phyloP scores from a whole-genome alignment of 1,140 invertebrate species.

The Tachypleus tridentatus region DNA sequence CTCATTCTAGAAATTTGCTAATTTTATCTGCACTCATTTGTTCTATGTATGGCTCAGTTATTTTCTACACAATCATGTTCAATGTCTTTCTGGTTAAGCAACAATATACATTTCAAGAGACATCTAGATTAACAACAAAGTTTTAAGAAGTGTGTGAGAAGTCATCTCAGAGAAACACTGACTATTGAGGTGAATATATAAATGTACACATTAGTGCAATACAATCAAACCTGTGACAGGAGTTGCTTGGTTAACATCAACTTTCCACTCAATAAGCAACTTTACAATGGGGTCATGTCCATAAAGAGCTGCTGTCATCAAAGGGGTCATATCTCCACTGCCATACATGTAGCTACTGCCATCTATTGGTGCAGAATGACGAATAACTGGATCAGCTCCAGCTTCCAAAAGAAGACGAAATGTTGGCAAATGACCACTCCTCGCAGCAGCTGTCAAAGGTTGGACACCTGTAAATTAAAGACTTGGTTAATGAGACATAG shows the following conservation, averaged over 20 bases:
- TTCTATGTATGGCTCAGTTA: too few species aligned
- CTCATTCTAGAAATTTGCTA: too few species aligned
- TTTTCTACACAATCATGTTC: too few species aligned
- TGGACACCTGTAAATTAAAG: slow-evolving; percentile 11
- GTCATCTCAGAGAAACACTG: too few species aligned
- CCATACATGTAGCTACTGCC: slow-evolving; percentile 20
- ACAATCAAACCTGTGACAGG: slow-evolving; percentile 10
- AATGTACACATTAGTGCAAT: too few species aligned
- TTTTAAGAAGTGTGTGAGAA: too few species aligned
- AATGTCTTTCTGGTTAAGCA: too few species aligned
- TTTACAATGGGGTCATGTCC: slow-evolving; percentile 35
- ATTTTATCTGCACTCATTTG: too few species aligned
- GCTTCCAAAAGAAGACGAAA: slow-evolving; percentile 34
- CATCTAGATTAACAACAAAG: too few species aligned
- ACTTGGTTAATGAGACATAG: too few species aligned
- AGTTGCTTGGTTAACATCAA: slow-evolving; percentile 28
- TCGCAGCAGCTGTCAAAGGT: slow-evolving; percentile 10
- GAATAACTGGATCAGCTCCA: slow-evolving; percentile 31
- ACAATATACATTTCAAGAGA: too few species aligned
- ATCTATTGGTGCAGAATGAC: slow-evolving; percentile 31
- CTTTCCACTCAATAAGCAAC: slow-evolving; percentile 34
- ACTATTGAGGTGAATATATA: too few species aligned
- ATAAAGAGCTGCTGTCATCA: slow-evolving; percentile 37
- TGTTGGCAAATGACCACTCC: slow-evolving; percentile 11
- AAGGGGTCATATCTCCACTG: slow-evolving; percentile 31